Base-by-base conservation (phyloP, 2,797 vertebrate genomes). In the Cossypha caffra region DNA sequence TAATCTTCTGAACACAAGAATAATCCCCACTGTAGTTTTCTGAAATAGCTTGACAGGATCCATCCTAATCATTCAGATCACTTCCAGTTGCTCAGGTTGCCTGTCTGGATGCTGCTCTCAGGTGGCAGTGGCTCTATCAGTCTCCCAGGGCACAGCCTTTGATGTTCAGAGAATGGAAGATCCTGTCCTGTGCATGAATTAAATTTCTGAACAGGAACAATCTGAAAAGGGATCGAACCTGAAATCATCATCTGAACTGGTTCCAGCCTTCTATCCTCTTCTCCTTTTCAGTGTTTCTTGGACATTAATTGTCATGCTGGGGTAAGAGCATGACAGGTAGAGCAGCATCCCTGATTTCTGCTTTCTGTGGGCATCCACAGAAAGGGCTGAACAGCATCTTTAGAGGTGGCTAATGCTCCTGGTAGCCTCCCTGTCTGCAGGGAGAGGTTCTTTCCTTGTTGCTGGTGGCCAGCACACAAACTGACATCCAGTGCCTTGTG, bases 401-500 rank as follows among this genome's bases (percentile, higher is more conserved):
- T 16, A 4, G 24, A 43, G 66, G 69, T 67, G 55, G 38, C 42
- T 83, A 5, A 13, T 20, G 43, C 47, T 33, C 28, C 52, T 54
- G 6, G 0, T 43, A 7, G 4, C 68, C 28, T 71, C 33, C 18
- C 33, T 31, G 15, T 74, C 62, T 80, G 40, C 13, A 31, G 48
- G 67, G 74, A 86, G 40, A 54, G 23, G 31, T 62, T 61, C 29
- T 48, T 55, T 72, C 4, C 16, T 67, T 50, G 21, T 50, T 74
- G 66, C 80, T 1, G 1, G 52, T 87, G 69, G 45, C 52, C 42
- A 61, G 0, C 47, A 71, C 10, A 6, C 51, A 61, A 48, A 72
- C 83, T 59, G 31, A 40, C 62, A 96, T 94, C 57, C 63, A 79
- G 63, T 93, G 37, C 64, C 87, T 69, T 91, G 48, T 91, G 94